phyloP scores from a whole-genome alignment of 1,140 invertebrate species.

The Ostrea denselamellosa region DNA sequence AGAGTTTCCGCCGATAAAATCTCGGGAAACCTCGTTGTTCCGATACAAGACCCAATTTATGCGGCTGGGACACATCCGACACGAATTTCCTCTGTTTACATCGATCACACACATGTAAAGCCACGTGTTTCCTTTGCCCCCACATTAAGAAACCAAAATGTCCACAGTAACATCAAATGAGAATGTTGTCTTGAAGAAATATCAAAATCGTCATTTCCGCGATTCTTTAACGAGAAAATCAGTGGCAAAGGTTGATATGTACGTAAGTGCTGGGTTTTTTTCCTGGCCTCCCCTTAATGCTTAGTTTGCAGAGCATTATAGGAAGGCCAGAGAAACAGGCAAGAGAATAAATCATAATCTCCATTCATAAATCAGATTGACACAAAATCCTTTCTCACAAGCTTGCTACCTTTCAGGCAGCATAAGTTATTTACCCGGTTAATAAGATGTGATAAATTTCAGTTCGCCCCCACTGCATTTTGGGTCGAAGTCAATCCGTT shows the following conservation, averaged over 20 bases:
- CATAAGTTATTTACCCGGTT: too few species aligned
- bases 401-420: too few species aligned
- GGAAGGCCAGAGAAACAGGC: too few species aligned
- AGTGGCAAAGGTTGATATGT: background rate
- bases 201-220: slow-evolving; percentile 6
- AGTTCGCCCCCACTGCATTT: too few species aligned
- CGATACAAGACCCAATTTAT: slow-evolving; percentile 2
- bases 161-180: background rate
- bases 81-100: slow-evolving; percentile 38
- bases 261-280: too few species aligned
- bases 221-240: slow-evolving; percentile 1
- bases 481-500: too few species aligned
- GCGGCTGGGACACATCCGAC: slow-evolving; percentile 32
- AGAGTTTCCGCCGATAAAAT: slow-evolving; percentile 29
- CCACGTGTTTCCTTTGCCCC: background rate
- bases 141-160: slow-evolving; percentile 4
- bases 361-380: too few species aligned
- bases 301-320: too few species aligned
- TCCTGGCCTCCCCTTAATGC: too few species aligned
- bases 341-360: too few species aligned
- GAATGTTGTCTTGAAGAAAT: slow-evolving; percentile 8
- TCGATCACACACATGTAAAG: slow-evolving; percentile 15
- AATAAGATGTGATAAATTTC: too few species aligned
- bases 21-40: slow-evolving; percentile 7
- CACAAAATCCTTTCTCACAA: too few species aligned